These are phyloP conservation scores for Ploceus nigricollis DNA, from an alignment of 2,113 vertebrate genomes.

Conservation along the genomic window DNA sequence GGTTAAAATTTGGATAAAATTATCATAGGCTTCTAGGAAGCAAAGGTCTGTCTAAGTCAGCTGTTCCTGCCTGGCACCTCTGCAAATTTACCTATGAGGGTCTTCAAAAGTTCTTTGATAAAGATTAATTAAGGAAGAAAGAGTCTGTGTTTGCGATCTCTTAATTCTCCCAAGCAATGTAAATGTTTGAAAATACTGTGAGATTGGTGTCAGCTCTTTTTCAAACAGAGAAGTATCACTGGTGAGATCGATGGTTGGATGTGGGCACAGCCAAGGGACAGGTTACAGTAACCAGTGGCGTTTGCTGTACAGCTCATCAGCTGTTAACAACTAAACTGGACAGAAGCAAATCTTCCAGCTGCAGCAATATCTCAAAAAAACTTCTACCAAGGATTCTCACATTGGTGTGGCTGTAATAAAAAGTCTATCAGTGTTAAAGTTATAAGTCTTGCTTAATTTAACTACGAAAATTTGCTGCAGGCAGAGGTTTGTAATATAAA, in stretches of 20 bases:
- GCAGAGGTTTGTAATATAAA: slow-evolving; percentile 9
- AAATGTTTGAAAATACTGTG: not conserved
- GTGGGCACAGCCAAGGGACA: not conserved
- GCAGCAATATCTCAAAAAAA: not conserved
- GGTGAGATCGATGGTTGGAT: not conserved
- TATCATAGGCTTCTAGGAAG: not conserved
- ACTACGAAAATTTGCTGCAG: slow-evolving; percentile 21
- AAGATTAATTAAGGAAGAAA: not conserved
- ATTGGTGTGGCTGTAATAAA: not conserved
- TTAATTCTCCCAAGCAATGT: not conserved
- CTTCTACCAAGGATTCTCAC: not conserved
- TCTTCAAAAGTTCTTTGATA: not conserved
- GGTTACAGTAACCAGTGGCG: not conserved
- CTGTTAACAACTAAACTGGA: not conserved
- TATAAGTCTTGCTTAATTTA: slow-evolving; percentile 1
- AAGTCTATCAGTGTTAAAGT: slow-evolving; percentile 3
- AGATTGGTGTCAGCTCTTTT: not conserved
- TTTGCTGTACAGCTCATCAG: not conserved
- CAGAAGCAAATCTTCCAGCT: not conserved
- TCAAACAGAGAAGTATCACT: not conserved
- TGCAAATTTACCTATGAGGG: not conserved
- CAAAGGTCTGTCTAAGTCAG: not conserved
- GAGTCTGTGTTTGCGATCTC: not conserved
- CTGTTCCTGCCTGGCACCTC: not conserved
- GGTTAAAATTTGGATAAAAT: not conserved